Percentiles rank a stretch among this genome's conserved stretches.
These are phyloP conservation scores for Orthosia incerta DNA, from an alignment of 2,888 invertebrate species.

Conservation along the genomic window DNA sequence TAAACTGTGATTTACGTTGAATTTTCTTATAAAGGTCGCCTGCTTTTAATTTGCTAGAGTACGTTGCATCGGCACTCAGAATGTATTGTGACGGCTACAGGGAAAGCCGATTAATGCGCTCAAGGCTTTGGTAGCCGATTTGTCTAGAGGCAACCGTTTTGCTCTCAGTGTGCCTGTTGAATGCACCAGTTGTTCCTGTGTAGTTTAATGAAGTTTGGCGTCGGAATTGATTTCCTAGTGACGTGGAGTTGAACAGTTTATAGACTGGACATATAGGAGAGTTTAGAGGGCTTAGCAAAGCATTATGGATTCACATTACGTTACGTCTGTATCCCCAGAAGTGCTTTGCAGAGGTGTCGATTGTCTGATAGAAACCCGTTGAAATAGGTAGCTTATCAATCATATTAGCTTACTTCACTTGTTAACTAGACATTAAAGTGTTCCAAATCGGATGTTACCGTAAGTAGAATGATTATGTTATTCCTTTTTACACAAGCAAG, in stretches of 20 bases:
- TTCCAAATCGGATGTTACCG: no score
- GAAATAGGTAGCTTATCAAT: no score
- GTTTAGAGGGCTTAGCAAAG: conserved; percentile 24
- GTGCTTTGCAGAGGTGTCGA: no score
- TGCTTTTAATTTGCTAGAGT: neutral
- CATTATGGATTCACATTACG: neutral
- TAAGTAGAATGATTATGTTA: no score
- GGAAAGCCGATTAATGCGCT: no score
- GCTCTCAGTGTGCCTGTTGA: conserved; percentile 49
- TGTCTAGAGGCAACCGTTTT: conserved; percentile 30
- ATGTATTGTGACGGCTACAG: conserved; percentile 19
- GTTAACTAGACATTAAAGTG: no score
- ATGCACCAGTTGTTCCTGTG: conserved; percentile 21
- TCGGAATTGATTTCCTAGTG: conserved; percentile 35
- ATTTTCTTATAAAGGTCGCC: conserved; percentile 17
- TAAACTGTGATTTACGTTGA: neutral
- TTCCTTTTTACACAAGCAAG: neutral
- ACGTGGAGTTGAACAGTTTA: conserved; percentile 11
- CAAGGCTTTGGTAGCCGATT: no score
- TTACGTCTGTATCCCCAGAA: neutral
- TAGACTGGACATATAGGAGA: neutral
- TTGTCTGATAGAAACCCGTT: no score
- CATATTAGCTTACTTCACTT: no score
- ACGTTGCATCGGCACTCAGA: neutral
- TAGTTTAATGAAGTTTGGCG: conserved; percentile 21